Evolutionary conservation across 1,140 invertebrate species (phyloP), one percentile per base, ranked within the genome.

Genomic region (Heliothis virescens): DNA sequence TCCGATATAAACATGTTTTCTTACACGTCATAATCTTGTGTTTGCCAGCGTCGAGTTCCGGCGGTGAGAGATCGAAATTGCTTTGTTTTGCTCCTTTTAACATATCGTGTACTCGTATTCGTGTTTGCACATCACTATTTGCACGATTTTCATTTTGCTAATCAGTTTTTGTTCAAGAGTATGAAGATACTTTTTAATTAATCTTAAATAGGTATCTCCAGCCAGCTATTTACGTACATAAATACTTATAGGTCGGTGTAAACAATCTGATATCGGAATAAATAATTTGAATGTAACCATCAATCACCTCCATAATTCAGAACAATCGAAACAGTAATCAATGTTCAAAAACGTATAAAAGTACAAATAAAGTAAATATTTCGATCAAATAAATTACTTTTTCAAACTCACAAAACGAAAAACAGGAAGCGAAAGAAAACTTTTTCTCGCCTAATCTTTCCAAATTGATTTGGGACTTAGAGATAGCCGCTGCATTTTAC

Each of bases 1-100:
- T 82, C 79, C 81, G 69, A 83, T 80, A 81, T 80, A 90, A 92
- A 90, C 87, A 90, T 89, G 86, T 89, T 87, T 89, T 86, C 86
- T 84, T 89, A 88, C 86, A 88, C 83, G 86, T 89, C 86, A 87
- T 92, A 89, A 90, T 86, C 84, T 82, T 82, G 84, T 90, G 84
- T 91, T 86, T 85, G 84, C 84, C 77, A 78, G 79, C 75, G 78
- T 79, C 79, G 81, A 80, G 79, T 85, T 82, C 85, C 79, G 82
- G 73, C 79, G 80, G 71, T 79, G 81, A 82, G 83, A 82, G 80
- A 87, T 89, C 86, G 81, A 84, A 89, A 92, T 90, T 88, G 87
- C 87, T 89, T 90, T 92, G 89, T 92, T 92, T 92, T 90, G 86
- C 57, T 79, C 21, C 50, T 67, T 74, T 60, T 71, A 79, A 72